phyloP scores from a whole-genome alignment of 2,888 invertebrate genomes.

The Eupsilia transversa region DNA sequence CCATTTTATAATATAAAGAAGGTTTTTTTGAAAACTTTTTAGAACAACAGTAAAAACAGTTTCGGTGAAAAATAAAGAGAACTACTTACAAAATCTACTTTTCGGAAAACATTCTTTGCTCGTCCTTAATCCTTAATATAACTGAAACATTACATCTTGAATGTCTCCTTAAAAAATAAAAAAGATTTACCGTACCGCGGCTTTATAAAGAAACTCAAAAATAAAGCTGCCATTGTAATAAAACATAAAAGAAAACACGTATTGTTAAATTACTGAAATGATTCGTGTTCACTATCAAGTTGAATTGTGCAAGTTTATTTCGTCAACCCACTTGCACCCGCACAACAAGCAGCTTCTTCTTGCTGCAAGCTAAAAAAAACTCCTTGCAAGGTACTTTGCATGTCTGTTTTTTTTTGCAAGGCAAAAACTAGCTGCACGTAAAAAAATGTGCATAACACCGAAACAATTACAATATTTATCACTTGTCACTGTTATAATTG shows the following conservation, averaged over 20 bases:
- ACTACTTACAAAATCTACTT: background rate
- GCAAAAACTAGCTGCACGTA: background rate
- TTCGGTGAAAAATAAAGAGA: constrained; percentile 32
- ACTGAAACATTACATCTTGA: constrained; percentile 17
- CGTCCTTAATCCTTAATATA: background rate
- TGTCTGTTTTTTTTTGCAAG: background rate
- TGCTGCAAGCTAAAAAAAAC: background rate
- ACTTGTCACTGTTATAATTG: background rate
- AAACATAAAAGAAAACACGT: background rate
- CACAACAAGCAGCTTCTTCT: background rate
- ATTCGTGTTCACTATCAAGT: constrained; percentile 1
- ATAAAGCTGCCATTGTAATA: constrained; percentile 2
- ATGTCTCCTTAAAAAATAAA: constrained; percentile 19
- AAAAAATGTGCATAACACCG: background rate
- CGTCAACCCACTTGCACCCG: background rate
- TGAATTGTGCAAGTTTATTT: background rate
- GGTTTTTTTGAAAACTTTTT: background rate
- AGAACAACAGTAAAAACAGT: background rate
- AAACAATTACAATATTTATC: too few relatives aligned
- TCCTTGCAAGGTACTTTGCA: background rate
- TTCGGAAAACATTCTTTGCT: background rate
- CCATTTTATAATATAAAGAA: background rate
- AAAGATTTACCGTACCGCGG: background rate
- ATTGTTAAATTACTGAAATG: constrained; percentile 23
- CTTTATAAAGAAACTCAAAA: background rate